Evolutionary conservation across 2,888 invertebrate genomes (phyloP).

Genomic region (Epinotia nisella): DNA sequence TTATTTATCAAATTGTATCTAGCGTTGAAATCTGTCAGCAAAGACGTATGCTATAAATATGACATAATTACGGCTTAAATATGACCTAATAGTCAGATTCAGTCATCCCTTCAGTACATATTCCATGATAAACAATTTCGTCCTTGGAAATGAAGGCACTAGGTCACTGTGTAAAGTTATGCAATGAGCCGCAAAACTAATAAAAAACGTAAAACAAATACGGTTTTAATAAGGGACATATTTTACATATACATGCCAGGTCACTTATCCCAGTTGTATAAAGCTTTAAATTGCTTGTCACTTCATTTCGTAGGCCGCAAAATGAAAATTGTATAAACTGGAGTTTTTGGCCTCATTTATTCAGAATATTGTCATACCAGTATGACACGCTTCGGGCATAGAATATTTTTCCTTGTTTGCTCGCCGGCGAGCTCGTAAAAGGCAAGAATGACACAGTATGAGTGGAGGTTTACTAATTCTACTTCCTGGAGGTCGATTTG

Average conservation of each 20-base stretch:
- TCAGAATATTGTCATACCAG: conserved; percentile 37
- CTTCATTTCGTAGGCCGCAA: conserved; percentile 33
- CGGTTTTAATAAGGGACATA: conserved; percentile 15
- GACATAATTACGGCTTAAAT: background rate
- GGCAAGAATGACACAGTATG: conserved; percentile 14
- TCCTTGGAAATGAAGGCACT: conserved; percentile 35
- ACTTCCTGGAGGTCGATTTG: conserved; percentile 2
- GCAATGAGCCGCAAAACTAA: conserved; percentile 25
- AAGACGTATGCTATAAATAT: no score
- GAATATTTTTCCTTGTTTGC: conserved; percentile 36
- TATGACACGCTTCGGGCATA: conserved; percentile 27
- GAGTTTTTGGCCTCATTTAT: conserved; percentile 40
- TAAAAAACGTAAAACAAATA: conserved; percentile 27
- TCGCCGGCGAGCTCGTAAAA: conserved; percentile 10
- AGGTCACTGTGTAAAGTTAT: conserved; percentile 34
- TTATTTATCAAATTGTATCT: no score
- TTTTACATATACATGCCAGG: conserved; percentile 15
- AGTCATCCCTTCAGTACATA: conserved; percentile 2
- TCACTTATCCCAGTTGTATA: conserved; percentile 19
- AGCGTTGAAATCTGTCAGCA: no score
- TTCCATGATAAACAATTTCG: conserved; percentile 29
- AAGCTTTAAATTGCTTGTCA: conserved; percentile 26
- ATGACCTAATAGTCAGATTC: background rate
- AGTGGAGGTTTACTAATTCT: conserved; percentile 14
- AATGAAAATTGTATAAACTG: conserved; percentile 18